These are phyloP conservation scores for Tenualosa thibaudeaui DNA, from an alignment of 2,797 vertebrate genomes.

Conservation along the genomic window DNA sequence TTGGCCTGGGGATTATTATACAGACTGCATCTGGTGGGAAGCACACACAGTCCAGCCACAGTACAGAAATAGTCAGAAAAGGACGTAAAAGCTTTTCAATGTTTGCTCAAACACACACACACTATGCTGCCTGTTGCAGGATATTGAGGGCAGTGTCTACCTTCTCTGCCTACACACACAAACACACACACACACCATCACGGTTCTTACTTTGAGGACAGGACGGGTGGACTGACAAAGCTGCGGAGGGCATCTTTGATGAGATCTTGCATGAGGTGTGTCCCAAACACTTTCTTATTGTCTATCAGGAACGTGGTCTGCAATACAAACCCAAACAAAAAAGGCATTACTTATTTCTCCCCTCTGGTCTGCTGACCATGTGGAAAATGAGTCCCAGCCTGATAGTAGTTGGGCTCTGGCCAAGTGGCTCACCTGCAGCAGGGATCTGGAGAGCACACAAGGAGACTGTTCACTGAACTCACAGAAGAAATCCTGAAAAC, in stretches of 20 bases:
- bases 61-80: neutral
- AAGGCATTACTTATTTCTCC: neutral
- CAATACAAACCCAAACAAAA: constrained; percentile 22
- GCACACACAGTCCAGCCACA: neutral
- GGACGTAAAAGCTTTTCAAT: neutral
- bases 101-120: neutral
- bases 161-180: neutral
- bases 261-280: constrained; percentile 98
- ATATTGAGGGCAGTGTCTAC: neutral
- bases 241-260: constrained; percentile 95
- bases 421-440: constrained; percentile 83
- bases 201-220: constrained; percentile 90
- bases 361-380: no score
- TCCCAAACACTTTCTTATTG: constrained; percentile 98
- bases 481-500: constrained; percentile 93
- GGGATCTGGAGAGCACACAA: constrained; percentile 95
- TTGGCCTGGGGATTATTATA: constrained; percentile 99
- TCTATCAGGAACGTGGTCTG: constrained; percentile 97
- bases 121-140: no score
- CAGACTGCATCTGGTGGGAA: constrained; percentile 84
- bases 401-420: neutral
- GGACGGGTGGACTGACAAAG: constrained; percentile 97
- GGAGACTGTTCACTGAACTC: constrained; percentile 99
- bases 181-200: neutral
- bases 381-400: neutral